A percentile compares a stretch with the other conserved stretches of the same genome.
These are phyloP conservation scores for Meda fulgida DNA, from an alignment of 2,797 vertebrate species.

Conservation along the genomic window DNA sequence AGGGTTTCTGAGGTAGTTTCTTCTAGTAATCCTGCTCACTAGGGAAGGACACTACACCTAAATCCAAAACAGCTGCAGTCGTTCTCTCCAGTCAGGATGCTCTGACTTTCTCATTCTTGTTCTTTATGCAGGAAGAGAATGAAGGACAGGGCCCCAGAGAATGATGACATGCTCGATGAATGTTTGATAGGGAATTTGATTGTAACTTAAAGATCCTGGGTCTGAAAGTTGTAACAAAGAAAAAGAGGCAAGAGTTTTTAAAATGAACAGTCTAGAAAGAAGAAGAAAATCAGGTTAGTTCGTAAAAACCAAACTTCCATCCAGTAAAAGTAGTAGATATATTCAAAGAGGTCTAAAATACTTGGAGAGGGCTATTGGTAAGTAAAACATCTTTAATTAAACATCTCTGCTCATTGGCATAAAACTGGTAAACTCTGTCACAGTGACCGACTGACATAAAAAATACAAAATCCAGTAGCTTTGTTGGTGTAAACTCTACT, in stretches of 20 bases:
- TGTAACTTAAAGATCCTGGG: not conserved
- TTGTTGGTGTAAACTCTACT: not conserved
- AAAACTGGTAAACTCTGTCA: too few species aligned
- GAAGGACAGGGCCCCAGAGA: not conserved
- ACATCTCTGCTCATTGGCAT: not conserved
- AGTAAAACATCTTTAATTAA: not conserved
- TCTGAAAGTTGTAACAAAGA: not conserved
- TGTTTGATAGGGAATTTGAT: slow-evolving; percentile 5
- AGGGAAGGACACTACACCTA: slow-evolving; percentile 37
- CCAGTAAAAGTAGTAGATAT: not conserved
- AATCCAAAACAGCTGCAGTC: slow-evolving; percentile 61
- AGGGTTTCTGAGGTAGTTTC: slow-evolving; percentile 34
- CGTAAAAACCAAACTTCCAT: not conserved
- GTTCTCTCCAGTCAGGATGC: slow-evolving; percentile 25
- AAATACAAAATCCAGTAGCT: too few species aligned
- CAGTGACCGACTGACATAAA: not conserved
- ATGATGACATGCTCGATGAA: slow-evolving; percentile 30
- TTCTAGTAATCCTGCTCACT: slow-evolving; percentile 40
- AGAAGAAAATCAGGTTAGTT: not conserved
- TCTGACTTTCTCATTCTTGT: not conserved
- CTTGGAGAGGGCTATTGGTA: not conserved
- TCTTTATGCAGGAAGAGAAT: slow-evolving; percentile 16
- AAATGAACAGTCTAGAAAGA: not conserved
- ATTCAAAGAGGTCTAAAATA: not conserved
- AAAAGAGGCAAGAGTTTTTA: slow-evolving; percentile 17